These are phyloP conservation scores for Erythrolamprus reginae DNA, from an alignment of 2,113 vertebrate species.

Conservation along the genomic window DNA sequence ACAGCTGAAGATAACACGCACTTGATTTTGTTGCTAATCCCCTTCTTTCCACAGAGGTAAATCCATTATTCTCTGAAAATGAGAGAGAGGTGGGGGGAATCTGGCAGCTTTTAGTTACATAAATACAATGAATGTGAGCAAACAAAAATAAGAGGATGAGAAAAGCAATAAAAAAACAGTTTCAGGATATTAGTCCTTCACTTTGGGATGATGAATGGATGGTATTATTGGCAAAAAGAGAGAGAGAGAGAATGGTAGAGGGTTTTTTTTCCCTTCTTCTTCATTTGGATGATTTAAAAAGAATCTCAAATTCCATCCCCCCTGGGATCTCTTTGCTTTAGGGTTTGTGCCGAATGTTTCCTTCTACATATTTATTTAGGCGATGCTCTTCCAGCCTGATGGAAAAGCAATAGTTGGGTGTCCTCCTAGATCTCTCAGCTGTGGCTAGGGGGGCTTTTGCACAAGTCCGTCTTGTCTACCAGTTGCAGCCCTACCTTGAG, in stretches of 20 bases:
- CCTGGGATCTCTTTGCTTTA: not conserved
- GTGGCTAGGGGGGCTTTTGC: no score
- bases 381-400: not conserved
- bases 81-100: no score
- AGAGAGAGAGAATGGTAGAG: not conserved
- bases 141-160: not conserved
- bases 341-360: not conserved
- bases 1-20: not conserved
- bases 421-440: no score
- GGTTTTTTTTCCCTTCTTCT: not conserved
- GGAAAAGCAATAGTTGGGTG: no score
- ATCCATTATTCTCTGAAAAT: no score
- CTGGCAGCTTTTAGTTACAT: not conserved
- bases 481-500: no score
- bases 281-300: not conserved
- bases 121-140: not conserved
- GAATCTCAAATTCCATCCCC: not conserved
- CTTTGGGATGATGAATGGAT: slow-evolving; percentile 19
- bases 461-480: no score
- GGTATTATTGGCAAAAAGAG: not conserved
- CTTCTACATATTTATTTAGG: not conserved
- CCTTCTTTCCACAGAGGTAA: not conserved
- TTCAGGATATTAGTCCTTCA: slow-evolving; percentile 1
- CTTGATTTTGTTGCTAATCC: not conserved
- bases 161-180: slow-evolving; percentile 15